Percentiles rank a stretch among this genome's conserved stretches.
phyloP scores from a whole-genome alignment of 2,888 invertebrate genomes.

The Nephrocerus scutellatus region DNA sequence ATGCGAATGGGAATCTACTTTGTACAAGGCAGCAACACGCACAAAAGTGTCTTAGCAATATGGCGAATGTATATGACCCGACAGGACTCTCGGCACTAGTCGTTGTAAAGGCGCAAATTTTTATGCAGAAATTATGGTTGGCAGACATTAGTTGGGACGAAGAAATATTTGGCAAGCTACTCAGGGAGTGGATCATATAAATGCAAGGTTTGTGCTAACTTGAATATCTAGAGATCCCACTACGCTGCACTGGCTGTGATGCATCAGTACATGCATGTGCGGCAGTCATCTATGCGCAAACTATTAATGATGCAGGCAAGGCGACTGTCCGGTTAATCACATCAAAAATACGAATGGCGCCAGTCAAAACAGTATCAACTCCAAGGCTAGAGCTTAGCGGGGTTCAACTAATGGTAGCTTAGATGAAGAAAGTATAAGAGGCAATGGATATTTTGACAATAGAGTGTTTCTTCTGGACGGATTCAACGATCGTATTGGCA shows the following conservation, averaged over 20 bases:
- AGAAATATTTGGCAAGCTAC: slow-evolving; percentile 5
- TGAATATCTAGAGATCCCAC: no score
- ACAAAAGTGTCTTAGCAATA: slow-evolving; percentile 7
- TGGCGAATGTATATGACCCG: slow-evolving; percentile 4
- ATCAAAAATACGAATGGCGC: slow-evolving; percentile 5
- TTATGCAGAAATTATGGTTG: slow-evolving; percentile 10
- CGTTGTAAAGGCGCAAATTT: slow-evolving; percentile 8
- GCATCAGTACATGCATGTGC: no score
- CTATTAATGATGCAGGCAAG: slow-evolving; percentile 1
- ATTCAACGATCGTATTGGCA: slow-evolving; percentile 8
- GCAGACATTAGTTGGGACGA: slow-evolving; percentile 7
- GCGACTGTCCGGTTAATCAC: slow-evolving; percentile 3
- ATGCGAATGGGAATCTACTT: no score
- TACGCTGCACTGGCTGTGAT: no score
- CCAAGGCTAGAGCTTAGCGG: no score
- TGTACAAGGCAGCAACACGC: no score
- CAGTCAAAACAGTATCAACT: neutral
- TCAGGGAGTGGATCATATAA: slow-evolving; percentile 7
- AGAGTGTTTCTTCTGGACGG: slow-evolving; percentile 7
- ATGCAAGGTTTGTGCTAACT: no score
- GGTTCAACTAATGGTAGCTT: slow-evolving; percentile 7
- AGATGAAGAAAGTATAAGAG: slow-evolving; percentile 10
- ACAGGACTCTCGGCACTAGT: slow-evolving; percentile 9
- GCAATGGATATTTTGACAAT: slow-evolving; percentile 1
- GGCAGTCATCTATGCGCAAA: no score